Evolutionary conservation across 2,888 invertebrate species (phyloP), one percentile per base, ranked within the genome.

Genomic region (Lithosia quadra): DNA sequence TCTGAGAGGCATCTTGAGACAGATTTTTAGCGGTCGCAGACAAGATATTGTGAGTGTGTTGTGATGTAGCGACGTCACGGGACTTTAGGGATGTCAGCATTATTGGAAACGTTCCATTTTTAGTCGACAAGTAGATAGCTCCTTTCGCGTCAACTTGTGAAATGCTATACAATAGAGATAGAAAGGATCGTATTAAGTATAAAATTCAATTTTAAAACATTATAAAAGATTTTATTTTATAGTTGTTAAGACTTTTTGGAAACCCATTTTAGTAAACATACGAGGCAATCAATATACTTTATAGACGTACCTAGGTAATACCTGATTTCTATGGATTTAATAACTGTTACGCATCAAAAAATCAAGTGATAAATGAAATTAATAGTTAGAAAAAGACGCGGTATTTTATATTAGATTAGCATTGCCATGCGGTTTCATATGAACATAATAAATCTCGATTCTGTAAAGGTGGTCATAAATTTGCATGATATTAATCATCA

Each of bases 91-190:
- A 90, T 84, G 93, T 90, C 90, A 94, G 88, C 87, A 89, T 88
- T 92, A 94, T 94, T 92, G 94, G 94, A 90, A 92, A 94, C 82
- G 95, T 94, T 90, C 91, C 93, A 90, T 95, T 94, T 90, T 93
- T 91, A 84, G 92, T 93, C 83, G 95, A 93, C 91, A 94, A 92
- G 90, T 93, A 94, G 86, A 94, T 90, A 77, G 93, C 92, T 88
- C 95, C 95, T 89, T 94, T 94, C 73, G 89, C 90, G 80, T 91
- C 89, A 75, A 84, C 89, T 79, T 84, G 84, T 73, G 86, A 85
- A 80, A 85, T 82, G 80, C 90, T 91, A 88, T 76, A 79, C 74
- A 64, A 84, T 80, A 85, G 73, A 86, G 75, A 84, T 82, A 78
- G 63, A 76, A 78, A 78, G 70, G 67, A 58, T 62, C n/a, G 5